A percentile compares a stretch with the other conserved stretches of the same genome.
phyloP scores from a whole-genome alignment of 1,140 invertebrate species.

The Camponotus pennsylvanicus region DNA sequence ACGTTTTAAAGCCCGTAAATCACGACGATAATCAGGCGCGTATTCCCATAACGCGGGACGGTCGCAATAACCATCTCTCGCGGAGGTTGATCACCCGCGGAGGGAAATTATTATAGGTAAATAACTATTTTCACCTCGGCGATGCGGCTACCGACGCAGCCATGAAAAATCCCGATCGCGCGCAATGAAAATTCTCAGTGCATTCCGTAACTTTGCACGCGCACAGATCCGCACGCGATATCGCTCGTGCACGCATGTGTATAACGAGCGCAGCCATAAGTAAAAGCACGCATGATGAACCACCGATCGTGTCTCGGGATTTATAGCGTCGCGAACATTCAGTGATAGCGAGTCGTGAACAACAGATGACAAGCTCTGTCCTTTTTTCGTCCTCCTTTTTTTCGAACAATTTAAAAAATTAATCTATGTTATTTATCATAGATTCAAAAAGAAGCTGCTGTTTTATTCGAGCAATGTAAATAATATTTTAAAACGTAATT shows the following conservation, averaged over 20 bases:
- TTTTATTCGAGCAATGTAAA: not conserved
- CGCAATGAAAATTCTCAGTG: slow-evolving; percentile 41
- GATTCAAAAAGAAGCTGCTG: not conserved
- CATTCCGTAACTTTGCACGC: slow-evolving; percentile 9
- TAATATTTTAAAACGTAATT: not conserved
- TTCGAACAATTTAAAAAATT: not conserved
- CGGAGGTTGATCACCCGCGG: slow-evolving; percentile 21
- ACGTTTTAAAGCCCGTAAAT: slow-evolving; percentile 54
- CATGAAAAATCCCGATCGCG: slow-evolving; percentile 33
- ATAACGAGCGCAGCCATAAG: slow-evolving; percentile 43
- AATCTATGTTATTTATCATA: not conserved
- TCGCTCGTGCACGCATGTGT: not conserved
- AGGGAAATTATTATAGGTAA: slow-evolving; percentile 51
- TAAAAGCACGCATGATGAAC: slow-evolving; percentile 12
- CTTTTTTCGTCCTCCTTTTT: not conserved
- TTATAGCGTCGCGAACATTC: slow-evolving; percentile 25
- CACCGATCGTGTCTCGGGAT: slow-evolving; percentile 22
- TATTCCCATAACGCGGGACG: slow-evolving; percentile 35
- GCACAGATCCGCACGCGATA: not conserved
- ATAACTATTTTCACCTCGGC: slow-evolving; percentile 42
- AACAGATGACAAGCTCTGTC: not conserved
- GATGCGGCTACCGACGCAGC: slow-evolving; percentile 31
- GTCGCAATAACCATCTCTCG: slow-evolving; percentile 22
- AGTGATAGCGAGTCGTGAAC: not conserved
- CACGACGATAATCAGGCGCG: slow-evolving; percentile 35